Evolutionary conservation across 2,113 vertebrate species (phyloP), one percentile per base, ranked within the genome.

Genomic region (Sula dactylatra): DNA sequence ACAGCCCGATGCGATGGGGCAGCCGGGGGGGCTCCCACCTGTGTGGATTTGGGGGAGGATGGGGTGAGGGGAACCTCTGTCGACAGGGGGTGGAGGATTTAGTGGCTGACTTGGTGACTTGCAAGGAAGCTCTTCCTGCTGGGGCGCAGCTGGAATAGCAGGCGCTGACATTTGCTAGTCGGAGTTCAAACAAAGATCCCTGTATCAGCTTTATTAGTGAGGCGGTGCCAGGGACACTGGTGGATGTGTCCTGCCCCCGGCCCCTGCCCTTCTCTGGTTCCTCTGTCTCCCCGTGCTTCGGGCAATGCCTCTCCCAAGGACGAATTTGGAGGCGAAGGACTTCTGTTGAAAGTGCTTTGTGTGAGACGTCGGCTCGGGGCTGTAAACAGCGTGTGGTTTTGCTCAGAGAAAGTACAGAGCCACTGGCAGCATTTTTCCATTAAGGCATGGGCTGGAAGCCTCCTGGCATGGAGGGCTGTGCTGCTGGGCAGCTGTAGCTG

Each of bases 331-430:
- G 70, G 42, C 21, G 3, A 66, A 34, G n/a, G 77, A 55, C 24
- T 93, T 5, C 13, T 67, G 74, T 85, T 81, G 50, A 7, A 89
- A 88, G 76, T 29, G 79, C 85, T 93, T 92, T 95, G 93, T 90
- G 85, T 18, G 81, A 85, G 82, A 80, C 2, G 42, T 73, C 73
- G 78, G 82, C 92, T 85, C 4, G 0, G 54, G 78, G 86, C 86
- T 94, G 88, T 66, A 61, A 91, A 86, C 65, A 76, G 44, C 3
- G 17, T 1, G 4, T 93, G 88, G 92, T 42, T 94, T 69, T 83
- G 82, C 95, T 95, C 72, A 24, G 92, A 92, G 90, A 73, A 95
- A 93, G 88, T 2, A 18, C 90, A 93, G 90, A 94, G 96, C 73
- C 52, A 4, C 62, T 77, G 72, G 91, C 73, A 66, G 91, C 69